Base-by-base conservation (phyloP, 1,140 invertebrate genomes). In the Lepidurus apus region DNA sequence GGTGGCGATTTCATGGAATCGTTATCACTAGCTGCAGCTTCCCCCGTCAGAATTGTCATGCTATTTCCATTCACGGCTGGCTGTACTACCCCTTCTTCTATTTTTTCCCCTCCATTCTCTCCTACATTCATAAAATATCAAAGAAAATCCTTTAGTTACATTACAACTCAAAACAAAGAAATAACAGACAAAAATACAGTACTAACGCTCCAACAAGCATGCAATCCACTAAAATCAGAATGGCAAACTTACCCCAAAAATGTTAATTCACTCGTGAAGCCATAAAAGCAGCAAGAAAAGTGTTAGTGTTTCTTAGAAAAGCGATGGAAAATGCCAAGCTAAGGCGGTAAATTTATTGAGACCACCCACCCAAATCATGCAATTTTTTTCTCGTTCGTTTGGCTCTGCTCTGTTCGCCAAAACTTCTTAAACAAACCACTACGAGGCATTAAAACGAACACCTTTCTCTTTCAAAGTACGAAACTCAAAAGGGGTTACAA, bases 351-450 rank as follows among this genome's bases (percentile, higher is more conserved):
- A 65, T 65, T 65, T 65, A 65, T 65, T 65, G 8, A 65, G 53
- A 65, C 53, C 53, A 65, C 53, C 53, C 53, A 65, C 13, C 53
- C 8, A 47, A 65, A 65, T 21, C 53, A 65, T 65, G 53, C 53
- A 65, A 13, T 65, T 65, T 65, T 17, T 47, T 65, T 65, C 10
- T 9, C 47, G 21, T 65, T 65, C 21, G 17, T n/a, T 21, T 21
- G 53, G 17, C 53, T 21, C 45, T 21, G 17, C 53, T 65, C 53
- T n/a, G 6, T 7, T n/a, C 53, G 17, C 7, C 17, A 65, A 9
- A 65, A 17, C 17, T n/a, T 21, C 0, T 65, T 65, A 17, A 34
- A 34, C 53, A 65, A 65, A 65, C 21, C 53, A 65, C 53, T 65
- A 65, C 53, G 53, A 65, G 21, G 21, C 53, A 47, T 17, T n/a